Conservation (phyloP, 2,888 invertebrate species). For the Choristoneura rosaceana region DNA sequence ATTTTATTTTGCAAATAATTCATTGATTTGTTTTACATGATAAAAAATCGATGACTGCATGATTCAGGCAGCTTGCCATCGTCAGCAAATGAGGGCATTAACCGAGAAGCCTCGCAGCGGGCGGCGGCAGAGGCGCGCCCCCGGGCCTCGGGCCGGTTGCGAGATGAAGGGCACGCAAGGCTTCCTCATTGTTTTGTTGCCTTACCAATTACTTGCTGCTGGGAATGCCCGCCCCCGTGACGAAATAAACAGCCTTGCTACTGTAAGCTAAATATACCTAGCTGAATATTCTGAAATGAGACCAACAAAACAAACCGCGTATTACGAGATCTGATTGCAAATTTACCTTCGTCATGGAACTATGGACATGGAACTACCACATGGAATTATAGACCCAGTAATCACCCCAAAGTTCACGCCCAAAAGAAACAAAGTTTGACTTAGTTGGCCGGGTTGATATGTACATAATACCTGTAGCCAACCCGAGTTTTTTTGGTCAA, state of each 20-base stretch:
- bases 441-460: too few relatives aligned
- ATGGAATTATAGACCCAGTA: too few relatives aligned
- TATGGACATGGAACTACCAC: too few relatives aligned
- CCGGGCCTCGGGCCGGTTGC: not conserved
- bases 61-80: conserved; percentile 18
- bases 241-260: not conserved
- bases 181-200: conserved; percentile 17
- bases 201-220: not conserved
- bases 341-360: too few relatives aligned
- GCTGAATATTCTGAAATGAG: not conserved
- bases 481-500: too few relatives aligned
- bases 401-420: too few relatives aligned
- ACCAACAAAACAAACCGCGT: not conserved
- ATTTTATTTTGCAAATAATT: not conserved
- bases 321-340: too few relatives aligned
- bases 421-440: too few relatives aligned
- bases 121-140: not conserved
- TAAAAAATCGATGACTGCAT: conserved; percentile 15
- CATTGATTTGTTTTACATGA: not conserved
- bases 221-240: not conserved
- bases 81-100: conserved; percentile 21
- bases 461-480: too few relatives aligned
- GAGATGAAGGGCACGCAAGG: conserved; percentile 5
- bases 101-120: conserved; percentile 13
- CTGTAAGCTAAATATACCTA: not conserved